Evolutionary conservation across 2,797 vertebrate species (phyloP), one percentile per base, ranked within the genome.

Genomic region (Diplodus sargus): DNA sequence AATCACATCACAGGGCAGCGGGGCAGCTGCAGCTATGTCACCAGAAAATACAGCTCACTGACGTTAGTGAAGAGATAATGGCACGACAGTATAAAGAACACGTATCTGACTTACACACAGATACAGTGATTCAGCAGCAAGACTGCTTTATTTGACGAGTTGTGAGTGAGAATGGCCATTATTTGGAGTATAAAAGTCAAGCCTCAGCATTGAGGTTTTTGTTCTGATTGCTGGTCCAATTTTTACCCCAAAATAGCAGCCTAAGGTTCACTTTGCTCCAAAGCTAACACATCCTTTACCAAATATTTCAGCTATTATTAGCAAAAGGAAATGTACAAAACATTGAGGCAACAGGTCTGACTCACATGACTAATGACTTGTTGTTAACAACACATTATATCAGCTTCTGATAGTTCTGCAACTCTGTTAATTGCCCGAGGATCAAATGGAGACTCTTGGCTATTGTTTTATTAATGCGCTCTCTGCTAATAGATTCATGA

Each of bases 1-100:
- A 89, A 79, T 93, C 87, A 78, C 70, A 70, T 76, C 74, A 5
- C 62, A 7, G 85, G 65, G 70, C 71, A 58, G 52, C 6, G 39
- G 71, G 51, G 73, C 79, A 63, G 75, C 66, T 59, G 79, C 77
- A 66, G 71, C 45, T 28, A 79, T 54, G 70, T 74, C 69, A 47
- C 72, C 75, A 63, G 60, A 52, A 71, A 73, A 74, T 60, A 49
- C 23, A 66, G 43, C 11, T 13, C 22, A 48, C 63, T 53, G 42
- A 49, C 73, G 53, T 71, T 61, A 57, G 28, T 16, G 22, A 48
- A 20, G 34, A 78, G 48, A 52, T 56, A 66, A 64, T 28, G 16
- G 34, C n/a, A 42, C 56, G 54, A 22, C 59, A 43, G 42, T 39
- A 30, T 57, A 16, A 42, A 56, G n/a, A n/a, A 23, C 30, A 62